Base-by-base conservation (phyloP, 2,888 invertebrate species). In the Cabera pusaria region DNA sequence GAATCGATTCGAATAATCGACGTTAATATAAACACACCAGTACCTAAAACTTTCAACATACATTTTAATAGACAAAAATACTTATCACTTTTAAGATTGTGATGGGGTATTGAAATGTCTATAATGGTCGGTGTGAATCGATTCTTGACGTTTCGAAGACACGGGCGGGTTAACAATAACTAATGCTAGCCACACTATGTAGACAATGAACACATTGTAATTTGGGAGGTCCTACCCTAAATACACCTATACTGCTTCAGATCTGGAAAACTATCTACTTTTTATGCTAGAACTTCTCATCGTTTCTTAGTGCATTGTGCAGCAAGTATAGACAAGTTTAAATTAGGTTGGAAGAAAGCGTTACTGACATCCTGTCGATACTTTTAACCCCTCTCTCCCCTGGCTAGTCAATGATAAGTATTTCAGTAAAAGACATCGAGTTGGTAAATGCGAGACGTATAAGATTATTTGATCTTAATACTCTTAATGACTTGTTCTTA, bases 161-260 rank as follows among this genome's bases (percentile, higher is more conserved):
- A 65, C 63, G 55, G 66, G 64, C 54, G 61, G 47, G 67, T 59
- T 66, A 57, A 3, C 44, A 59, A 14, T 29, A 29, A 53, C 57
- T 64, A 54, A 52, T 49, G 62, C 82, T 84, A 84, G 82, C 82
- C 77, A 77, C 72, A 74, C 80, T 84, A 83, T 67, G 61, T 67
- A 64, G 76, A 78, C 75, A 79, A 75, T 81, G 81, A 83, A 84
- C 82, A 83, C 80, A 77, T 78, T 72, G 69, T 63, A 76, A 78
- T 70, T 73, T 71, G 56, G 59, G 58, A 64, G 62, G 57, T 35
- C 19, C 39, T 35, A 35, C 8, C 4, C 40, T 59, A 64, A 60
- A 52, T 69, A 64, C 31, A 55, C 44, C 50, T 24, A 29, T 8
- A n/a, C 24, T 25, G 19, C 18, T 31, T 21, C 29, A 22, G 9